Conservation (phyloP, 1,140 invertebrate species). For the Trachymyrmex cornetzi region DNA sequence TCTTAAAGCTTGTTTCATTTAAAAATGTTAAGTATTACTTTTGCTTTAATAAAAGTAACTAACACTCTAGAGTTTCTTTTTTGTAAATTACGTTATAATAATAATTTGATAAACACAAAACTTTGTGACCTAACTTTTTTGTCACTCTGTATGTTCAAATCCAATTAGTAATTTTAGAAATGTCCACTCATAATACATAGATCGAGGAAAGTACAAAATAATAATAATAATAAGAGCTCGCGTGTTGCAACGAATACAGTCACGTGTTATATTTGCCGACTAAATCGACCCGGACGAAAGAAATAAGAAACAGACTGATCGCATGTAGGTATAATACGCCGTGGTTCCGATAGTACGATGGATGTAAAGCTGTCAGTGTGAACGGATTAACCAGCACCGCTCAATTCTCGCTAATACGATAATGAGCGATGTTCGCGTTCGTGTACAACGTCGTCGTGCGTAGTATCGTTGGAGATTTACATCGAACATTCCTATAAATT, state of each 20-base stretch:
- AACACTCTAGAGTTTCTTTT: too few species aligned
- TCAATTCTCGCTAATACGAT: constrained; percentile 33
- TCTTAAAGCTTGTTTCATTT: too few species aligned
- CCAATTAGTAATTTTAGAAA: too few species aligned
- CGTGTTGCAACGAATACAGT: neutral
- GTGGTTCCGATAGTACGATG: neutral
- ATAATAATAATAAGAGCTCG: neutral
- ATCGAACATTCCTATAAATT: constrained; percentile 48
- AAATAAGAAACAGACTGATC: neutral
- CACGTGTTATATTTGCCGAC: neutral
- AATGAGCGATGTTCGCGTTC: constrained; percentile 16
- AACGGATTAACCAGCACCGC: constrained; percentile 17
- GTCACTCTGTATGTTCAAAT: too few species aligned
- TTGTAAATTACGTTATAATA: too few species aligned
- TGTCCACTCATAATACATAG: neutral
- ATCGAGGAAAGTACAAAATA: neutral
- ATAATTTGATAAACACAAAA: too few species aligned
- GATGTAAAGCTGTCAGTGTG: neutral
- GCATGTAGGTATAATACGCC: neutral
- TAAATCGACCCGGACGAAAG: neutral
- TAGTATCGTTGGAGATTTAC: neutral
- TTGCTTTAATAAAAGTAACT: too few species aligned
- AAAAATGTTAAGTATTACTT: too few species aligned
- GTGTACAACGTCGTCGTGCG: neutral
- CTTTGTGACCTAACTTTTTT: too few species aligned